Evolutionary conservation across 2,797 vertebrate genomes (phyloP), one percentile per base, ranked within the genome.

Genomic region (Leptoclinus maculatus): DNA sequence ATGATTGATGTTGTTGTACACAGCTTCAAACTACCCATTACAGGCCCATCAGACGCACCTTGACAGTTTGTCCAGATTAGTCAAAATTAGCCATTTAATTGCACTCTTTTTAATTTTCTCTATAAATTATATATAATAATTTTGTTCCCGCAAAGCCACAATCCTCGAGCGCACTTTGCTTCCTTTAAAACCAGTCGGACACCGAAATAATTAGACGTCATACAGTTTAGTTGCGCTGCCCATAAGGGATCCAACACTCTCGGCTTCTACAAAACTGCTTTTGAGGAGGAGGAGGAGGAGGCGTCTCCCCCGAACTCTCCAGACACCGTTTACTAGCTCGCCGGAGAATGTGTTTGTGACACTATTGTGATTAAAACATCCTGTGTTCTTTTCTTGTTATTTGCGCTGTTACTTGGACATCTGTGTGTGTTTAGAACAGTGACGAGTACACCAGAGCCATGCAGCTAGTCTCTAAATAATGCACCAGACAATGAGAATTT

Each of bases 301-400:
- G 21, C 8, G 17, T 56, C n/a, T n/a, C n/a, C n/a, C 43, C 23
- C 39, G 16, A 17, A 62, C 17, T 43, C 16, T 45, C 34, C 5
- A 2, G 47, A 21, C 11, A 5, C 16, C 0, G 21, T 43, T 39
- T 4, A 13, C n/a, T 16, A 47, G 32, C 51, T 29, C 0, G 8
- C 47, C 47, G 13, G 29, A 62, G 64, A 73, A 67, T 45, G 23
- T 51, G 27, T 70, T 75, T 65, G n/a, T 59, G 60, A 59, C 14
- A 32, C 27, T 9, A 29, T 1, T 1, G 27, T 17, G 27, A 32
- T 57, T 19, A 57, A 57, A 57, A 17, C 27, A 17, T 16, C 13
- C 25, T 67, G 21, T 47, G 19, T 32, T 60, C 12, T 74, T 19
- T n/a, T 45, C 29, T 60, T 60, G n/a, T 39, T 65, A 25, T 58